A percentile compares a stretch with the other conserved stretches of the same genome.
Conservation (phyloP, 2,797 vertebrate species). For the Psittacula derbiana region DNA sequence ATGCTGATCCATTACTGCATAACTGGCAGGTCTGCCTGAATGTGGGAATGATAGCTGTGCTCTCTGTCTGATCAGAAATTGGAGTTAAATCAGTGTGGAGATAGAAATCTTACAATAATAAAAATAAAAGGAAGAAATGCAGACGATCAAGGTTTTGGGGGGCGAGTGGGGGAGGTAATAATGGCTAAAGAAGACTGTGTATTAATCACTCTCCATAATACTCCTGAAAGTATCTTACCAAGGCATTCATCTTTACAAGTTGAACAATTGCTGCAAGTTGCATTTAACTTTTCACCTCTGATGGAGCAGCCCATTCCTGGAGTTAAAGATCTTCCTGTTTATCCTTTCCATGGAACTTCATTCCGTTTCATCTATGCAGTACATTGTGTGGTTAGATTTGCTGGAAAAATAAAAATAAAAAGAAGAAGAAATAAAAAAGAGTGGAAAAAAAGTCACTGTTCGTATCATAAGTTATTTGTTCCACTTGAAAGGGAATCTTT, state of each 20-base stretch:
- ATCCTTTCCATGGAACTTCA: slow-evolving; percentile 31
- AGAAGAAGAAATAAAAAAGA: not conserved
- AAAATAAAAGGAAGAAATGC: slow-evolving; percentile 51
- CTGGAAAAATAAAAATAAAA: not conserved
- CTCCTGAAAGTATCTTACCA: slow-evolving; percentile 62
- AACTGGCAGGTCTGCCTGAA: slow-evolving; percentile 9
- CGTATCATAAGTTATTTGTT: slow-evolving; percentile 19
- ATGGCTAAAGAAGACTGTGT: not conserved
- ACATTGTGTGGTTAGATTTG: not conserved
- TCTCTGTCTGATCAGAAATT: slow-evolving; percentile 15
- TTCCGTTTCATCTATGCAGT: slow-evolving; percentile 7
- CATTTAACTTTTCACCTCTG: slow-evolving; percentile 62
- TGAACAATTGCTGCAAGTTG: slow-evolving; percentile 28
- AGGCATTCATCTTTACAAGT: slow-evolving; percentile 68
- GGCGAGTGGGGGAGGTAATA: not conserved
- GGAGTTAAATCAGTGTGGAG: slow-evolving; percentile 4
- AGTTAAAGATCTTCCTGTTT: slow-evolving; percentile 53
- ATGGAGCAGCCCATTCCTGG: not conserved
- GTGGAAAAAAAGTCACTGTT: not conserved
- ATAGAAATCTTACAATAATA: slow-evolving; percentile 46
- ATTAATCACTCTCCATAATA: slow-evolving; percentile 63
- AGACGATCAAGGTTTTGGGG: not conserved
- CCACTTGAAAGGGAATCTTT: slow-evolving; percentile 69
- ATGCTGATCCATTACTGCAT: not conserved
- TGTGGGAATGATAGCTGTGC: not conserved